Evolutionary conservation across 2,797 vertebrate species (phyloP), one percentile per base, ranked within the genome.

Genomic region (Todus mexicanus): DNA sequence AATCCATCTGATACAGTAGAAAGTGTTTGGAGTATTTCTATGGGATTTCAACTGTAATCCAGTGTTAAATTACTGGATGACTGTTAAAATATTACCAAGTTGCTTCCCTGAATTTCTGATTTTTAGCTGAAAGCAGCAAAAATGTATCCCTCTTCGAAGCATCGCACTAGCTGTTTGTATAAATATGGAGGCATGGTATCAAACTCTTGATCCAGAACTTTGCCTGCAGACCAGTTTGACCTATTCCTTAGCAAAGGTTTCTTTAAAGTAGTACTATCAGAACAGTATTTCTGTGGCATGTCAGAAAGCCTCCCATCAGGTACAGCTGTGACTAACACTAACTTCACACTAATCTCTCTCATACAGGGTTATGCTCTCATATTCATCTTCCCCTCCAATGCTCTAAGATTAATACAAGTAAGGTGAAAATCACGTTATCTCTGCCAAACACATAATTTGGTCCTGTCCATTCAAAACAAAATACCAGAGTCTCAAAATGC

Each of bases 1-100:
- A 96, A 96, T 95, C 93, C 90, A 75, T 87, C 50, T 77, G 79
- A 93, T 89, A 92, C 48, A 60, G 38, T 29, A 15, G 56, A 80
- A 92, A 57, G 38, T 54, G 53, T 78, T 64, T 33, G 68, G 60
- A 80, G 43, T 51, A 80, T 75, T 90, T 94, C 81, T 63, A 53
- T 51, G 42, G 88, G 56, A 87, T 93, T 94, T 91, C 73, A 90
- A 4, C 43, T 51, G 42, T 94, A 95, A 96, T 91, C 80, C 78
- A 92, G 48, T 56, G 76, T 94, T 94, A 92, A 89, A 74, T 72
- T 94, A 86, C 40, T 57, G 60, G 56, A 87, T 42, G 15, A 50
- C 37, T 73, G 57, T 61, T 93, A 84, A 87, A 90, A 81, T 51
- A 77, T 79, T 51, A 79, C 76, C 65, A 65, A 75, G 47, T 56